Evolutionary conservation across 2,888 invertebrate species (phyloP), one percentile per base, ranked within the genome.

Genomic region (Heteromyza rotundicornis): DNA sequence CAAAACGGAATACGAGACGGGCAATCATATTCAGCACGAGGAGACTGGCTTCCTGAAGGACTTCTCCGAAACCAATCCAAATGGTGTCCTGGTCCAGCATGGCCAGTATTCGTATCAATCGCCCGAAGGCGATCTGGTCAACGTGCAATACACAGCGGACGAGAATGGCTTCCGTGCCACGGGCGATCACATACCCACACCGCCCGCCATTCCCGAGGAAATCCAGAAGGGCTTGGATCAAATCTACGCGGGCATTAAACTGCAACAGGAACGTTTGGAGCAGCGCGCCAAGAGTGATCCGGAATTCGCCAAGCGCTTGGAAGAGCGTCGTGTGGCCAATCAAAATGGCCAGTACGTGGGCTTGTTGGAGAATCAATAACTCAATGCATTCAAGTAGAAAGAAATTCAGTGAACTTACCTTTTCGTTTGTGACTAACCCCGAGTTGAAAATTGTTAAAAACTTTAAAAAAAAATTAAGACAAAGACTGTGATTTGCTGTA

Each of bases 191-290:
- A 88, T 93, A 76, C 93, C 93, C 66, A 93, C 93, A 56, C 90
- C 92, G 64, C 92, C 93, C 14, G 92, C 93, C 64, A 90, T 92
- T 23, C 92, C 92, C 58, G 87, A 90, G 66, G 93, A 92, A 85
- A 92, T 93, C 75, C 94, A 94, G 83, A 93, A 92, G 80, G 92
- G 93, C 59, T 86, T 94, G 64, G 94, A 94, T 82, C 88, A 93
- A 77, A 94, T 94, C 82, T 94, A 89, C 81, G 92, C 92, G 62
- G 92, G 92, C 74, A 94, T 94, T 70, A 89, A 89, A 77, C 59
- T 80, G 84, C 86, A 84, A 65, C 80, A 82, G 69, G 81, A 84
- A 67, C 87, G 87, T 71, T 84, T 88, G 80, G 89, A 81, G 57
- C 79, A 78, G 55, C 73, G 82, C 27, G 82, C 82, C 58, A 80